Percentiles rank a stretch among this genome's conserved stretches.
These are phyloP conservation scores for Leptinotarsa juncta DNA, from an alignment of 2,888 invertebrate genomes.

Conservation along the genomic window DNA sequence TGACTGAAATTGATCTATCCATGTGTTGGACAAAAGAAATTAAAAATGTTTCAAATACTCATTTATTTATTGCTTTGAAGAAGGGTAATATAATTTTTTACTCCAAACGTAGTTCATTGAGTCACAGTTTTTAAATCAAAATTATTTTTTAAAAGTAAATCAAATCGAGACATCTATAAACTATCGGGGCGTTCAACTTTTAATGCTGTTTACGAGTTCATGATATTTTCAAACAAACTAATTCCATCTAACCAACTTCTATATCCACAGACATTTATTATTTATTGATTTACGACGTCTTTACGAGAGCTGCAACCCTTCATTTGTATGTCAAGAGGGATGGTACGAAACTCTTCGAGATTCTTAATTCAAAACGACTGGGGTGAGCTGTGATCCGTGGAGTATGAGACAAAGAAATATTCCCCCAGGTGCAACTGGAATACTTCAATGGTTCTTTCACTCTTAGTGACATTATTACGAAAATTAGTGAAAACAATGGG, in stretches of 20 bases:
- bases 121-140: no score
- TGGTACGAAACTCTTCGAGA: background rate
- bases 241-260: background rate
- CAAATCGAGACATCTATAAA: no score
- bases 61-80: no score
- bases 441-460: constrained; percentile 1
- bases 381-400: constrained; percentile 9
- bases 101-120: no score
- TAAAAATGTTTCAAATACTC: no score
- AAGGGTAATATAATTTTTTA: no score
- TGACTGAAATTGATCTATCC: no score
- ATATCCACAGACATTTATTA: background rate
- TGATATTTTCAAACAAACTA: background rate
- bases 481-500: constrained; percentile 1
- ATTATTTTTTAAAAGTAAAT: no score
- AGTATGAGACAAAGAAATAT: constrained; percentile 7
- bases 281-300: constrained; percentile 1
- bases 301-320: background rate
- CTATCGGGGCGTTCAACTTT: background rate
- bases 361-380: background rate
- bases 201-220: background rate
- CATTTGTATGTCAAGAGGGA: constrained; percentile 16
- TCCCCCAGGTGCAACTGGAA: constrained; percentile 1
- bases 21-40: no score
- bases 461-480: background rate